A percentile compares a stretch with the other conserved stretches of the same genome.
phyloP scores from a whole-genome alignment of 2,888 invertebrate genomes.

The Pristionchus entomophagus region DNA sequence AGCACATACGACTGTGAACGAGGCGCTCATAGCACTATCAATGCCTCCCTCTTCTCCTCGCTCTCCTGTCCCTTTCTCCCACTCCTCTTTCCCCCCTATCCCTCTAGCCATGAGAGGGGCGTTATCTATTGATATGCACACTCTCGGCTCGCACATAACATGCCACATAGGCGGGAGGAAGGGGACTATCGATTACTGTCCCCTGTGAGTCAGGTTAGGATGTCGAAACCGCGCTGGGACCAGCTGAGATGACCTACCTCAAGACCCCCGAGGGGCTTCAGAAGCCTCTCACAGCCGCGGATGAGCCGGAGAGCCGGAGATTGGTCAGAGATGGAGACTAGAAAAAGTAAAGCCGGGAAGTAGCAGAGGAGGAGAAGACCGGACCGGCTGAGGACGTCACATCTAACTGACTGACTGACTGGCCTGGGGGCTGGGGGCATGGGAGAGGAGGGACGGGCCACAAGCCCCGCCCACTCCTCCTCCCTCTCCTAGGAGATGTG shows the following conservation, averaged over 20 bases:
- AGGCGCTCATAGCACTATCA: background rate
- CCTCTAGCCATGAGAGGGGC: background rate
- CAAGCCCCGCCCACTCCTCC: background rate
- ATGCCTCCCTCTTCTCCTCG: background rate
- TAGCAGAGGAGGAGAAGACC: background rate
- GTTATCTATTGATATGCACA: slow-evolving; percentile 24
- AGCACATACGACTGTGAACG: background rate
- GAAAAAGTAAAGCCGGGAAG: background rate
- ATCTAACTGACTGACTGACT: background rate
- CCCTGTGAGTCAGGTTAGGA: background rate
- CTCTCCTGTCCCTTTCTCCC: background rate
- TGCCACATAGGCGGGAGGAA: background rate
- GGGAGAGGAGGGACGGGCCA: background rate
- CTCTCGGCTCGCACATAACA: background rate
- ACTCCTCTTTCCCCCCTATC: background rate
- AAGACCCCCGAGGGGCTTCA: too few species aligned
- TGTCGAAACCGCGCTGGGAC: too few species aligned
- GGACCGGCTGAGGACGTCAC: background rate
- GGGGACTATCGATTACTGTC: background rate
- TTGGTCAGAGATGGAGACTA: background rate
- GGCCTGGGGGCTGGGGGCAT: background rate
- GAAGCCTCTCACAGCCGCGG: background rate
- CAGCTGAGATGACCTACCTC: slow-evolving; percentile 6
- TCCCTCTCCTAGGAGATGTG: background rate
- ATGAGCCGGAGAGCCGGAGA: background rate